A percentile compares a stretch with the other conserved stretches of the same genome.
These are phyloP conservation scores for Lanius ludovicianus DNA, from an alignment of 2,113 vertebrate species.

Conservation along the genomic window DNA sequence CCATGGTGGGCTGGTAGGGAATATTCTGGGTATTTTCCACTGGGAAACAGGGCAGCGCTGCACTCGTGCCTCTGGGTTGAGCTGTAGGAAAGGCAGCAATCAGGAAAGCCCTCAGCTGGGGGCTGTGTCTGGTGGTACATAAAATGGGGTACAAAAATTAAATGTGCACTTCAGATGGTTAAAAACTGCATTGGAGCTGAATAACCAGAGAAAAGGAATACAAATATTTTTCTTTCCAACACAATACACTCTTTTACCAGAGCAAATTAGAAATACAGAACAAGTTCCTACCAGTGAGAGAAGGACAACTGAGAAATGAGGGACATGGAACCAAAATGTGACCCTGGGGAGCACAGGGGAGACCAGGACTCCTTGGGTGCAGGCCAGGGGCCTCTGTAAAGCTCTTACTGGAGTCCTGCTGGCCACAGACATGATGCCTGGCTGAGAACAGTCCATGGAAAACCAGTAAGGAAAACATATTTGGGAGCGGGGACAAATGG, in stretches of 20 bases:
- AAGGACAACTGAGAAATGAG: not conserved
- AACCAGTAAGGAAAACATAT: not conserved
- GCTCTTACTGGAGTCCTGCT: not conserved
- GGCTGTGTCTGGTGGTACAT: not conserved
- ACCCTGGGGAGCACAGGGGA: not conserved
- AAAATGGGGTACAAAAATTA: not conserved
- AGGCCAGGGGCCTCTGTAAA: not conserved
- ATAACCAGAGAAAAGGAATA: constrained; percentile 33
- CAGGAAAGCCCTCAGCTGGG: not conserved
- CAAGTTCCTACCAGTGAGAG: not conserved
- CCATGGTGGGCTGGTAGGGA: rapidly evolving
- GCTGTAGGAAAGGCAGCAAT: not conserved
- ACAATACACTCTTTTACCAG: constrained; percentile 9
- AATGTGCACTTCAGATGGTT: rapidly evolving
- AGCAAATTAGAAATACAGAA: constrained; percentile 25
- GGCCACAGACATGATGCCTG: rapidly evolving
- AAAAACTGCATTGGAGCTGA: not conserved
- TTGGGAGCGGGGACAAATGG: not conserved
- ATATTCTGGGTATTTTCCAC: not conserved
- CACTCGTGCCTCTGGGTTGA: not conserved
- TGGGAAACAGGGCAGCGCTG: not conserved
- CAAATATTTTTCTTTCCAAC: not conserved
- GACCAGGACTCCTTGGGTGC: rapidly evolving
- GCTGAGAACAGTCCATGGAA: not conserved
- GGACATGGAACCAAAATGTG: rapidly evolving